Evolutionary conservation across 2,113 vertebrate species (phyloP).

Genomic region (Noctilio leporinus): DNA sequence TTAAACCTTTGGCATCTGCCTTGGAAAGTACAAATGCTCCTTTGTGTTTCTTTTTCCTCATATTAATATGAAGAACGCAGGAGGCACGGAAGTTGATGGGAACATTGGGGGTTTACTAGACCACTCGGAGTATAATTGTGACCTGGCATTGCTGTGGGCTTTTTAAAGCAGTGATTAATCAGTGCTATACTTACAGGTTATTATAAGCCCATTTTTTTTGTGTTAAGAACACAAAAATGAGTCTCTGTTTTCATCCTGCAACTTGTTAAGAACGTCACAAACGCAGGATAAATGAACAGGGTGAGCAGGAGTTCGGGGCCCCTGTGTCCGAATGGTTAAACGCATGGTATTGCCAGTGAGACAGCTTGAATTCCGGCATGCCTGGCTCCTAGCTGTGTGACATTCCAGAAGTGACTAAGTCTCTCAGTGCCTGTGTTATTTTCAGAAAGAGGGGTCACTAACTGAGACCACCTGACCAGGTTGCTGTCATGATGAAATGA

Average conservation of each 20-base stretch:
- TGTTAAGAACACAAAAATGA: not conserved
- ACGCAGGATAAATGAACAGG: not conserved
- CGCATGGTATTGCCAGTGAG: not conserved
- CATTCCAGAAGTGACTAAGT: not conserved
- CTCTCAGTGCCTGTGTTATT: not conserved
- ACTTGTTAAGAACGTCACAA: not conserved
- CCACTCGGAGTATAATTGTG: slow-evolving; percentile 18
- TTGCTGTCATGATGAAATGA: not conserved
- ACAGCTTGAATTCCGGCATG: not conserved
- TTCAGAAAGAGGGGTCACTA: not conserved
- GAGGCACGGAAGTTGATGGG: slow-evolving; percentile 24
- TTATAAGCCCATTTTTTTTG: not conserved
- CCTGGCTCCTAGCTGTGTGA: not conserved
- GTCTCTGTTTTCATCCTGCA: not conserved
- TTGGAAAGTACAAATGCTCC: slow-evolving; percentile 13
- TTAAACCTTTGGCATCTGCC: slow-evolving; percentile 20
- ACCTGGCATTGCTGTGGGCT: not conserved
- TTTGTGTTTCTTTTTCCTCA: slow-evolving; percentile 27
- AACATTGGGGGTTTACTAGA: not conserved
- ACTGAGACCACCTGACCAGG: not conserved
- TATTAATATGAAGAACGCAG: not conserved
- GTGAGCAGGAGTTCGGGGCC: not conserved
- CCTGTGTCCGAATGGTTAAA: not conserved
- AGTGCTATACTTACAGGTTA: not conserved
- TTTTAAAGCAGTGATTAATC: slow-evolving; percentile 35